Base-by-base conservation (phyloP, 2,797 vertebrate species). In the Mormyrops boulengeri region DNA sequence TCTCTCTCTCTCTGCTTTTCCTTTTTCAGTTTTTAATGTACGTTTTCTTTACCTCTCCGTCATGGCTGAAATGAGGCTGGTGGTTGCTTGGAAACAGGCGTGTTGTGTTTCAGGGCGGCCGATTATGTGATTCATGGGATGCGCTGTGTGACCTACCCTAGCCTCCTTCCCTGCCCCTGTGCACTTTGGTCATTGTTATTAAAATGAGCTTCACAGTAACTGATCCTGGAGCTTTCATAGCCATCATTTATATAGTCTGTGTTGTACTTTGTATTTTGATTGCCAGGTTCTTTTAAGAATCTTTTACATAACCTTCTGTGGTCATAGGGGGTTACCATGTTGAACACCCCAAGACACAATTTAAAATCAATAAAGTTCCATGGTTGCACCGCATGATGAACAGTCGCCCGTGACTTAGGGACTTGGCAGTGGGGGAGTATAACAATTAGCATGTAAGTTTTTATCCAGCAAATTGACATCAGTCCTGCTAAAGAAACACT, bases 401-500 rank as follows among this genome's bases (percentile, higher is more conserved):
- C 14, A 80, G 2, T 34, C 14, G 6, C 6, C 38, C 41, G 4
- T 80, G 66, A 9, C 22, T 50, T 30, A 38, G 12, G 66, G 11
- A 14, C 26, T 77, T 11, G 38, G 73, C 38, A 41, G 34, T 80
- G 73, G 26, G 17, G 49, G 34, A 53, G n/a, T 26, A 17, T 50
- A 8, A 22, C 8, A 14, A 22, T 73, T 73, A 73, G 66, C 88
- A 11, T 88, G 38, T 7, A 26, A 5, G 49, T 85, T 26, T 22
- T 85, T 85, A 50, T 26, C n/a, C 49, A n/a, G 17, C 8, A 55
- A 80, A 55, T 34, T 77, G 26, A 85, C 85, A 73, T 57, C 30
- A 22, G 26, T 93, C 93, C 93, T 94, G 92, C 94, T 92, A 94
- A 91, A 92, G 93, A 92, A 93, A 93, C 92, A 93, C 94, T 92